Conservation (phyloP, 2,888 invertebrate species). For the Caenorhabditis uteleia region DNA sequence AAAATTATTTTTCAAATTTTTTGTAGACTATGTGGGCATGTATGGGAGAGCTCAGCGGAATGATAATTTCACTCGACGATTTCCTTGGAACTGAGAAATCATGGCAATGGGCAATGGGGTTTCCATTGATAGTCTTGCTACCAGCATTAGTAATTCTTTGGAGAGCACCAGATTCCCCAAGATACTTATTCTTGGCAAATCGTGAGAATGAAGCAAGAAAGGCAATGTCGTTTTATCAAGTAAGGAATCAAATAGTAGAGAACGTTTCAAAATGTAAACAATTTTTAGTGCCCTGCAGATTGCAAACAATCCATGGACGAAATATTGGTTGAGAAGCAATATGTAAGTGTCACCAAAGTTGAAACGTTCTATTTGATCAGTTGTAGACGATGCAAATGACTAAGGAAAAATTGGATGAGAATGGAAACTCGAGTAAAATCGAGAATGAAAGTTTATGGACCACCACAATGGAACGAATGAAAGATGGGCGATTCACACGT, state of each 20-base stretch:
- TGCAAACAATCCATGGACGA: constrained; percentile 41
- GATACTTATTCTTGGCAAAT: constrained; percentile 52
- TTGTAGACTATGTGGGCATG: constrained; percentile 67
- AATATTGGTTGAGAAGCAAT: constrained; percentile 33
- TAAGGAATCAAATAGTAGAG: neutral
- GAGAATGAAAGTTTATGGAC: constrained; percentile 1
- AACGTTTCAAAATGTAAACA: too few relatives aligned
- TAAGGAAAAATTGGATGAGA: constrained; percentile 33
- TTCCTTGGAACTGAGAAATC: constrained; percentile 43
- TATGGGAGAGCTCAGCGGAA: constrained; percentile 59
- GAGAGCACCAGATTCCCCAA: constrained; percentile 61
- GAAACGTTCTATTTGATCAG: constrained; percentile 3
- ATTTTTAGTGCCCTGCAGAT: constrained; percentile 26
- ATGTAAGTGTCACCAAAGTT: constrained; percentile 13
- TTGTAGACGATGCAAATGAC: constrained; percentile 26
- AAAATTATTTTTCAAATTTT: neutral
- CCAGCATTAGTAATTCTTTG: constrained; percentile 47
- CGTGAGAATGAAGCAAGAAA: constrained; percentile 45
- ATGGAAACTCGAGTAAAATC: constrained; percentile 30
- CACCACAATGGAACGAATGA: constrained; percentile 14
- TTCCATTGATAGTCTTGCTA: constrained; percentile 51
- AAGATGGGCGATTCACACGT: constrained; percentile 55
- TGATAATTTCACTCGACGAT: constrained; percentile 55
- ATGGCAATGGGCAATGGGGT: constrained; percentile 60
- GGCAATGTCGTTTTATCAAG: constrained; percentile 57